phyloP scores from a whole-genome alignment of 2,113 vertebrate species.

The Cavia porcellus region DNA sequence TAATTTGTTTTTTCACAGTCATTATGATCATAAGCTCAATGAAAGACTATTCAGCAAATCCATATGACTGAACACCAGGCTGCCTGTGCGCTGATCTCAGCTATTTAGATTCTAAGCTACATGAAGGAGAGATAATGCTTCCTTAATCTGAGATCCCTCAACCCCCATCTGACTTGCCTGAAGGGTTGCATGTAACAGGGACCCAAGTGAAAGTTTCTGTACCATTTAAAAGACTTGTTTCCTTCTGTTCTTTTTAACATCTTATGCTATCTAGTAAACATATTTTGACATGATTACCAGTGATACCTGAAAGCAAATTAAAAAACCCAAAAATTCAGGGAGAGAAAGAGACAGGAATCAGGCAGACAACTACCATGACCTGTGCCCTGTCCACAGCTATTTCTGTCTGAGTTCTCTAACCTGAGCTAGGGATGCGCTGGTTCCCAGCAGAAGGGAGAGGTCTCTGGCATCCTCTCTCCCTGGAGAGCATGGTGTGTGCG shows the following conservation, averaged over 20 bases:
- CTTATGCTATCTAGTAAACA: not conserved
- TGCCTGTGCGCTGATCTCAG: not conserved
- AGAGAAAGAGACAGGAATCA: not conserved
- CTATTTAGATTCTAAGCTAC: not conserved
- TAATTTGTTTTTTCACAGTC: constrained; percentile 15
- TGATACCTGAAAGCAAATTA: not conserved
- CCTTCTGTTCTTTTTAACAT: constrained; percentile 28
- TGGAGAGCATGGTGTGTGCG: not conserved
- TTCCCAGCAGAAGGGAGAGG: not conserved
- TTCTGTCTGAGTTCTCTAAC: not conserved
- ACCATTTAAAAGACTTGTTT: not conserved
- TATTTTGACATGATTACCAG: not conserved
- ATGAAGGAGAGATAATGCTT: not conserved
- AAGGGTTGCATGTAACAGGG: not conserved
- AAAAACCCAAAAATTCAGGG: not conserved
- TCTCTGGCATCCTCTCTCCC: not conserved
- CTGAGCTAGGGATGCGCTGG: not conserved
- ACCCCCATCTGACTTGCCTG: not conserved
- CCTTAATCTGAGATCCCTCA: not conserved
- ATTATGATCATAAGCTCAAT: not conserved
- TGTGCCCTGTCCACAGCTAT: fast-evolving
- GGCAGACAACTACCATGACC: not conserved
- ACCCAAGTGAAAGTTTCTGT: not conserved
- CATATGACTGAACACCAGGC: not conserved
- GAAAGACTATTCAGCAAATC: not conserved